Percentiles rank a stretch among this genome's conserved stretches.
Conservation (phyloP, 2,113 vertebrate species). For the Saguinus imperator region DNA sequence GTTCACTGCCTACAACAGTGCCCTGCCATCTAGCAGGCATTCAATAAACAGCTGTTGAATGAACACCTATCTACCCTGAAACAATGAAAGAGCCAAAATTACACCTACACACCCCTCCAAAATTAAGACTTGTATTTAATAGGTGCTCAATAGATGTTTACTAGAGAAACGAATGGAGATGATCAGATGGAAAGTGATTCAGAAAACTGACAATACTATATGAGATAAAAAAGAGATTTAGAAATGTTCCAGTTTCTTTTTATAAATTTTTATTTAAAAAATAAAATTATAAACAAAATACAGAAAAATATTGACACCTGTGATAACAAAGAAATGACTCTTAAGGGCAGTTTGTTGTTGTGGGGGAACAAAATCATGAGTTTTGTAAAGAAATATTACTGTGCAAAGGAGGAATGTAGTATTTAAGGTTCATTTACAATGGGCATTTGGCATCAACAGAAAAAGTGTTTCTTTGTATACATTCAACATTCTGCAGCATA, state of each 20-base stretch:
- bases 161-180: neutral
- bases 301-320: conserved; percentile 79
- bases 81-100: neutral
- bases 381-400: conserved; percentile 86
- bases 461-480: conserved; percentile 81
- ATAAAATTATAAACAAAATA: conserved; percentile 81
- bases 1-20: neutral
- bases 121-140: neutral
- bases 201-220: neutral
- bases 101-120: neutral
- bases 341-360: conserved; percentile 12
- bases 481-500: conserved; percentile 83
- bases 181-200: neutral
- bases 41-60: neutral
- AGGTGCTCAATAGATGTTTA: neutral
- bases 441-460: conserved; percentile 83
- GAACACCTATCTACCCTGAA: neutral
- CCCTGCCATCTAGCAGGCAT: neutral
- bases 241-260: conserved; percentile 26
- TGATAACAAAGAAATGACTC: conserved; percentile 64
- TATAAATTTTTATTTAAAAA: conserved; percentile 80
- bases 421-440: conserved; percentile 83
- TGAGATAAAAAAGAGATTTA: neutral
- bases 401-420: conserved; percentile 83
- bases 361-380: conserved; percentile 51